Evolutionary conservation across 2,888 invertebrate species (phyloP).

Genomic region (Cataglyphis livida): DNA sequence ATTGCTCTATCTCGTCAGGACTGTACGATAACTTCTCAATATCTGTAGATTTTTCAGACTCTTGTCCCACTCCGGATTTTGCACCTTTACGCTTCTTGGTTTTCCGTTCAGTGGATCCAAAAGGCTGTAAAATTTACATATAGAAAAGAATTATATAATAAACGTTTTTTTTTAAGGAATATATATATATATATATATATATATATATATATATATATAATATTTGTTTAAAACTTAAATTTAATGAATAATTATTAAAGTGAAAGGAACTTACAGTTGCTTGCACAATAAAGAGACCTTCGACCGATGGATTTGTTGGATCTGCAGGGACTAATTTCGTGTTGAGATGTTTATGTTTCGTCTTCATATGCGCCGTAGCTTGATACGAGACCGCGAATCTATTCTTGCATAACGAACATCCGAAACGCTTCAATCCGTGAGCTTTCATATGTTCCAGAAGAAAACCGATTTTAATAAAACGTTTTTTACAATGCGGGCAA

Average conservation of each 20-base stretch:
- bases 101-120: conserved; percentile 62
- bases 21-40: conserved; percentile 84
- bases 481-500: conserved; percentile 86
- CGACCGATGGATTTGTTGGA: conserved; percentile 85
- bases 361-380: conserved; percentile 86
- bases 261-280: conserved; percentile 81
- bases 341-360: conserved; percentile 86
- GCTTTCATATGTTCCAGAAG: conserved; percentile 88
- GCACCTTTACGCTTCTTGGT: conserved; percentile 76
- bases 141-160: neutral
- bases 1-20: conserved; percentile 88
- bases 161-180: neutral
- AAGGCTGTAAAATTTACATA: conserved; percentile 21
- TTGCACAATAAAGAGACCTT: conserved; percentile 86
- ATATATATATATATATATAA: neutral
- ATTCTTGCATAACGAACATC: conserved; percentile 88
- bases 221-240: neutral
- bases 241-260: neutral
- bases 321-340: conserved; percentile 86
- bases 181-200: neutral
- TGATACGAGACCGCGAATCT: conserved; percentile 79
- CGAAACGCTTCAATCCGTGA: conserved; percentile 88
- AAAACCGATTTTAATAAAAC: conserved; percentile 84
- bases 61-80: conserved; percentile 64
- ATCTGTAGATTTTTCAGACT: conserved; percentile 70